Evolutionary conservation across 2,113 vertebrate genomes (phyloP).

Genomic region (Myxocyprinus asiaticus): DNA sequence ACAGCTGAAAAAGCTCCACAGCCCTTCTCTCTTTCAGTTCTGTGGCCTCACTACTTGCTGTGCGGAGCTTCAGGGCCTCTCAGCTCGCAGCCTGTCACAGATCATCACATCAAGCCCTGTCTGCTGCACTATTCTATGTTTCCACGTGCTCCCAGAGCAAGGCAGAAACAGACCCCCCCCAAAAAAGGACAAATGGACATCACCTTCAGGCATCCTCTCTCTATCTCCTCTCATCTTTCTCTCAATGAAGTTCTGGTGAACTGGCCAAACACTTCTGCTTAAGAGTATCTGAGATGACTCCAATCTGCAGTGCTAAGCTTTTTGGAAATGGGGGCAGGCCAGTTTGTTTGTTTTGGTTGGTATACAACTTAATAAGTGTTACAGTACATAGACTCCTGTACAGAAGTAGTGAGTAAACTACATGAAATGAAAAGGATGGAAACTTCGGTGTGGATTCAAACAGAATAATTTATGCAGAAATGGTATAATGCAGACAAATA

Average conservation of each 20-base stretch:
- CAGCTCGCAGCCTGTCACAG: conserved; percentile 32
- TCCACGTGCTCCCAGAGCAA: conserved; percentile 37
- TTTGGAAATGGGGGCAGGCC: background rate
- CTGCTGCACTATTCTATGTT: conserved; percentile 13
- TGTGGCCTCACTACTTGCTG: background rate
- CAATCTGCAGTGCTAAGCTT: background rate
- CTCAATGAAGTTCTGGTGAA: conserved; percentile 1
- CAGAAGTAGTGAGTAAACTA: too few species aligned
- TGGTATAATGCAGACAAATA: too few species aligned
- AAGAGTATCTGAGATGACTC: too few species aligned
- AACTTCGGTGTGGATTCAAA: too few species aligned
- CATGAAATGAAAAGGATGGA: too few species aligned
- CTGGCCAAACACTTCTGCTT: background rate
- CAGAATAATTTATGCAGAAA: too few species aligned
- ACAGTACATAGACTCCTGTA: too few species aligned
- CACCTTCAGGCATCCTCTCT: background rate
- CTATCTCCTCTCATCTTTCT: background rate
- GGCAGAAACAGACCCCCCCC: conserved; percentile 28
- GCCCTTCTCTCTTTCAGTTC: conserved; percentile 3
- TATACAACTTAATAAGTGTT: too few species aligned
- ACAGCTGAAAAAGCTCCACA: background rate
- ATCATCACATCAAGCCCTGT: conserved; percentile 34
- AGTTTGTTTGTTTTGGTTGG: background rate
- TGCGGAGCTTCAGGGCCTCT: conserved; percentile 41
- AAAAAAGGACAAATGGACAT: conserved; percentile 21